phyloP scores from a whole-genome alignment of 2,888 invertebrate genomes.

The Vandiemenella viatica region DNA sequence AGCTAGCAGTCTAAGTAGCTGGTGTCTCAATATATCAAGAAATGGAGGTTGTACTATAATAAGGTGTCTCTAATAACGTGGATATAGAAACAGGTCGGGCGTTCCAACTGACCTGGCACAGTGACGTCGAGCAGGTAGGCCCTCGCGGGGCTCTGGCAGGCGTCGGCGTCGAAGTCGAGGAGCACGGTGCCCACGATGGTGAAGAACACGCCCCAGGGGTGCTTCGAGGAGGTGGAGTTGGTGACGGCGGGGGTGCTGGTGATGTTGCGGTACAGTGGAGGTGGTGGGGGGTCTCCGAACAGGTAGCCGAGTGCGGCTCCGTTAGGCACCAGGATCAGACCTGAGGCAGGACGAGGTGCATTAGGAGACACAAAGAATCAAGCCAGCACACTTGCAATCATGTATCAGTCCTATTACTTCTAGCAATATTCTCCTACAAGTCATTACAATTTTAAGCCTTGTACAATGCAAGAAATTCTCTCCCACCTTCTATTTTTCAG shows the following conservation, averaged over 20 bases:
- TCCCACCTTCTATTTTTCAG: too few species aligned
- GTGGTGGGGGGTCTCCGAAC: slow-evolving; percentile 49
- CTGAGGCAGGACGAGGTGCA: slow-evolving; percentile 34
- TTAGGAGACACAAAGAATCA: too few species aligned
- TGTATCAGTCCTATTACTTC: too few species aligned
- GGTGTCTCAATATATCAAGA: too few species aligned
- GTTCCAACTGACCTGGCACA: slow-evolving; percentile 53
- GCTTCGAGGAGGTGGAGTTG: slow-evolving; percentile 3
- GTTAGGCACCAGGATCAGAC: slow-evolving; percentile 80
- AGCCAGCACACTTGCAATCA: too few species aligned
- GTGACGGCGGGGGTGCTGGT: slow-evolving; percentile 16
- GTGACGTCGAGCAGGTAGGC: slow-evolving; percentile 89
- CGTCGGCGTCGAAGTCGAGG: slow-evolving; percentile 89
- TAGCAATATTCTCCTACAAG: too few species aligned
- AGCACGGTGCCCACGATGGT: slow-evolving; percentile 86
- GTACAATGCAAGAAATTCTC: too few species aligned
- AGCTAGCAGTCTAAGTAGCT: too few species aligned
- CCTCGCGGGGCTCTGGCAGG: slow-evolving; percentile 87
- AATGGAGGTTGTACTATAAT: too few species aligned
- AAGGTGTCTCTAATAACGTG: too few species aligned
- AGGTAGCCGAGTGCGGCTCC: slow-evolving; percentile 72
- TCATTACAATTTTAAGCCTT: too few species aligned
- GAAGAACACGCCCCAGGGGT: slow-evolving; percentile 69
- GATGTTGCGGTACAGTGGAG: slow-evolving; percentile 21
- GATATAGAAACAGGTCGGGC: too few species aligned